Percentiles rank a stretch among this genome's conserved stretches.
Evolutionary conservation across 2,113 vertebrate genomes (phyloP).

Genomic region (Turnix velox): DNA sequence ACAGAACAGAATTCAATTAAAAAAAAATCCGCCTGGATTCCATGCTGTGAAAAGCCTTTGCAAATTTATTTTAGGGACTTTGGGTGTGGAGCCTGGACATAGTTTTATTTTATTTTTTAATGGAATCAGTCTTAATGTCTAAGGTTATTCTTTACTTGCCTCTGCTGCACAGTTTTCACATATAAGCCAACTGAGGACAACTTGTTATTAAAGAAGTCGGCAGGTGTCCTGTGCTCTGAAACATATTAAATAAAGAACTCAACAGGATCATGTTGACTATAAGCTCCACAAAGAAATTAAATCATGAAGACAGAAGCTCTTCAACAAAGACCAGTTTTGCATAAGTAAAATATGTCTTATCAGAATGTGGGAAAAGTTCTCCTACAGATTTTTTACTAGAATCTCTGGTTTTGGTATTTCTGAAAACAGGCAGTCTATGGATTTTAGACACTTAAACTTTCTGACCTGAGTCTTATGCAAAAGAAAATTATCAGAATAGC

Average conservation of each 20-base stretch:
- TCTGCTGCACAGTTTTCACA: slow-evolving; percentile 66
- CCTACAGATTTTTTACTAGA: not conserved
- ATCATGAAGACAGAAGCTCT: slow-evolving; percentile 44
- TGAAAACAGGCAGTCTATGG: not conserved
- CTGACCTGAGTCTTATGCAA: not conserved
- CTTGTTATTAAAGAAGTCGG: slow-evolving; percentile 60
- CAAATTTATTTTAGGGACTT: slow-evolving; percentile 62
- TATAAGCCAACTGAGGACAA: slow-evolving; percentile 61
- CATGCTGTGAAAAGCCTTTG: slow-evolving; percentile 54
- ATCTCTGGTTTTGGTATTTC: not conserved
- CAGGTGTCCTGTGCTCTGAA: slow-evolving; percentile 59
- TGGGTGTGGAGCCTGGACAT: not conserved
- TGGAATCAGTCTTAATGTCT: slow-evolving; percentile 60
- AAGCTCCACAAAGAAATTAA: slow-evolving; percentile 61
- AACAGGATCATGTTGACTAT: slow-evolving; percentile 39
- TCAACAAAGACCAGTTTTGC: not conserved
- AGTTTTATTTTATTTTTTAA: slow-evolving; percentile 62
- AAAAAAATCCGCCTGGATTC: slow-evolving; percentile 26
- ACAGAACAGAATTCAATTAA: slow-evolving; percentile 53
- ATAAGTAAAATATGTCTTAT: not conserved
- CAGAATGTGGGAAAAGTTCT: not conserved
- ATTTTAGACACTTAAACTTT: not conserved
- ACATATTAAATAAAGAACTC: slow-evolving; percentile 68
- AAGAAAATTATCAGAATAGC: not conserved
- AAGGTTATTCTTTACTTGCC: slow-evolving; percentile 69